phyloP scores from a whole-genome alignment of 2,888 invertebrate species.

The Deilephila porcellus region DNA sequence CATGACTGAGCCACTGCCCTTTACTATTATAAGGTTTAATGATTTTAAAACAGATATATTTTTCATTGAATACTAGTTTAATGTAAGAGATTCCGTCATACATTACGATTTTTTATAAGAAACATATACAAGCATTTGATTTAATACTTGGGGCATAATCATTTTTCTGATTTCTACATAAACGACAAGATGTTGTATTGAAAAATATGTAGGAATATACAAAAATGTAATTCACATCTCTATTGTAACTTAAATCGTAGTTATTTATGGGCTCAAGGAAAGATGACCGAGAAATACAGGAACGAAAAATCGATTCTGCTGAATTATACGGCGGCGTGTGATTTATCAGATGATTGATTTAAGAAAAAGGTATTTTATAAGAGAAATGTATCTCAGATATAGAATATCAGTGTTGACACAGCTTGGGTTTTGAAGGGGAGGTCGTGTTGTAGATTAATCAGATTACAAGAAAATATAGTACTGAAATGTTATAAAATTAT shows the following conservation, averaged over 20 bases:
- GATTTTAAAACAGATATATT: background rate
- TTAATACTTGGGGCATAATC: no score
- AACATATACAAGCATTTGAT: no score
- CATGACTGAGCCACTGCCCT: background rate
- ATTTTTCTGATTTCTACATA: no score
- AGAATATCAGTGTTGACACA: conserved; percentile 8
- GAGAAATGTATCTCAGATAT: conserved; percentile 6
- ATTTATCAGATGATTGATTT: conserved; percentile 31
- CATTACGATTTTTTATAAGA: no score
- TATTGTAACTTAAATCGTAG: background rate
- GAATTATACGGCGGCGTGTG: conserved; percentile 25
- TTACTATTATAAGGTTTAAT: background rate
- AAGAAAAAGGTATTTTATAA: conserved; percentile 5
- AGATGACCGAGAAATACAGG: conserved; percentile 19
- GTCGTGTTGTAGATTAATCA: no score
- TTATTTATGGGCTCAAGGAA: conserved; percentile 10
- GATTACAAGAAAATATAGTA: background rate
- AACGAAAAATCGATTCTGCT: conserved; percentile 20
- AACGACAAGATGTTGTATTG: no score
- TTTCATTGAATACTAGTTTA: background rate
- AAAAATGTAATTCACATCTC: background rate
- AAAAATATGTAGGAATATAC: background rate
- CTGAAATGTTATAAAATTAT: background rate
- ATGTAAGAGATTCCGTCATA: no score
- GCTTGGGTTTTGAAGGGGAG: background rate